Evolutionary conservation across 1,140 invertebrate genomes (phyloP).

Genomic region (Tetramorium simillimum): DNA sequence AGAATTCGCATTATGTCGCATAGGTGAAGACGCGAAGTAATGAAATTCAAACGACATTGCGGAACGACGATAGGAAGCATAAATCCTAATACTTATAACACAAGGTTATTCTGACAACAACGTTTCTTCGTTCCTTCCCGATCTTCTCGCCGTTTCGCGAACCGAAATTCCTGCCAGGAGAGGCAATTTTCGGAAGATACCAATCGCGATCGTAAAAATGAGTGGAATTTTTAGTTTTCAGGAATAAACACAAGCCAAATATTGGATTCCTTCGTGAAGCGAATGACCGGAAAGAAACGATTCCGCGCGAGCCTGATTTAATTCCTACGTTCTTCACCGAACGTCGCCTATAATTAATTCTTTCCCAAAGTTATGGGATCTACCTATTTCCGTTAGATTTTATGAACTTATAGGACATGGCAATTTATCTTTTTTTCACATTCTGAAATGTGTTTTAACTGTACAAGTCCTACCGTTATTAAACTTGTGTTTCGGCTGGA

Average conservation of each 20-base stretch:
- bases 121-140: not conserved
- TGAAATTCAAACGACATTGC: conserved; percentile 4
- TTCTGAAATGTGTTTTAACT: not conserved
- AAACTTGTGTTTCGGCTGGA: not conserved
- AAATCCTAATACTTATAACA: not conserved
- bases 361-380: not conserved
- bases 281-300: not conserved
- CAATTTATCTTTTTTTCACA: not conserved
- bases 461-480: not conserved
- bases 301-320: not conserved
- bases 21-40: not conserved
- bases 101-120: not conserved
- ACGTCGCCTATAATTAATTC: not conserved
- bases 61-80: not conserved
- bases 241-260: not conserved
- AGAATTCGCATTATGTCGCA: not conserved
- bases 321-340: not conserved
- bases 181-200: conserved; percentile 1
- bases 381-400: not conserved
- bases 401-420: not conserved
- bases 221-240: not conserved
- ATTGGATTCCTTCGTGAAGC: not conserved
- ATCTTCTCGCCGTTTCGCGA: not conserved
- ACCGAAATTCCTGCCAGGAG: not conserved
- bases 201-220: conserved; percentile 28